Percentiles rank a stretch among this genome's conserved stretches.
Conservation (phyloP, 2,797 vertebrate species). For the Cuniculus paca region DNA sequence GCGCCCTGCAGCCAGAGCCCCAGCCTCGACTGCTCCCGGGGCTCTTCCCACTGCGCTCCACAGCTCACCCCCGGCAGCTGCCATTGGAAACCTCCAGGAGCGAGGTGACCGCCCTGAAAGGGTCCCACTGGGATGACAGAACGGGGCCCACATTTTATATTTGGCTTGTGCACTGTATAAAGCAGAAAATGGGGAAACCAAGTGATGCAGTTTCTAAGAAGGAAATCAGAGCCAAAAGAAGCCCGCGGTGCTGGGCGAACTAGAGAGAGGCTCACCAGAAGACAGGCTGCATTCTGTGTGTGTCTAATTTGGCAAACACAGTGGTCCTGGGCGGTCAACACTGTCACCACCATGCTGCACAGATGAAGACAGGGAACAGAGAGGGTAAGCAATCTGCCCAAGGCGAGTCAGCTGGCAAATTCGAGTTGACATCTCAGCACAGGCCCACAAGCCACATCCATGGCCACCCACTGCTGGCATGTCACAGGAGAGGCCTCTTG, state of each 20-base stretch:
- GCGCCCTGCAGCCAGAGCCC: rapidly evolving
- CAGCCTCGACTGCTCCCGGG: rapidly evolving
- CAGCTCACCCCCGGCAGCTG: rapidly evolving
- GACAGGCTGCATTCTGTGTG: rapidly evolving
- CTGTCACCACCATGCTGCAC: rapidly evolving
- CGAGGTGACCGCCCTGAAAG: background rate
- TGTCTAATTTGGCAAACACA: background rate
- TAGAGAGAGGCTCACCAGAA: rapidly evolving
- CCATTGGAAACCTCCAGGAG: background rate
- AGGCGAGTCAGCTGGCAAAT: too few relatives aligned
- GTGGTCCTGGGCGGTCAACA: rapidly evolving
- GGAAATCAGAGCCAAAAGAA: background rate
- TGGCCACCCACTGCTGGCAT: rapidly evolving
- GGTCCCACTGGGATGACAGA: rapidly evolving
- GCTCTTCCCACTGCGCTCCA: rapidly evolving
- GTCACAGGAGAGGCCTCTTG: rapidly evolving
- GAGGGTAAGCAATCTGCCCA: background rate
- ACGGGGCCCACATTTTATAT: too few relatives aligned
- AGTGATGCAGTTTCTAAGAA: background rate
- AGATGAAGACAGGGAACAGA: background rate
- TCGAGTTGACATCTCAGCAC: background rate
- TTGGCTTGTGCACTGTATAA: background rate
- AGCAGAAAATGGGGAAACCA: background rate
- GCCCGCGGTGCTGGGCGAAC: background rate
- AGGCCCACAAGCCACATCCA: too few relatives aligned